Conservation (phyloP, 2,113 vertebrate species). For the Psittacula cyanocephala region DNA sequence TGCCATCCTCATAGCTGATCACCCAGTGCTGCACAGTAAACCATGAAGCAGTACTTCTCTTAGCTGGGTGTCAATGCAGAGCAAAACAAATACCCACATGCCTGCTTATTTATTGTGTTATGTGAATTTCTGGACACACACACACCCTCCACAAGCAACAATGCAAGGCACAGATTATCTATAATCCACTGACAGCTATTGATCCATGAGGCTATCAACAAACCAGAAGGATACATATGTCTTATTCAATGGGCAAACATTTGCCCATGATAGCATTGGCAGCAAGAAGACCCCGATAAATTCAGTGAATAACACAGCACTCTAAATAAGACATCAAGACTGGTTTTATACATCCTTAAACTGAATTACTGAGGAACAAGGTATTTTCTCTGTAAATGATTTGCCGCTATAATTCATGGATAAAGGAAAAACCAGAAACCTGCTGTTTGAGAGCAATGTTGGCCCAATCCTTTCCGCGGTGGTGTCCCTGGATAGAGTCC, state of each 20-base stretch:
- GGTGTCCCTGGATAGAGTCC: not conserved
- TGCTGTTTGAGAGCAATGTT: not conserved
- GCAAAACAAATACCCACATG: not conserved
- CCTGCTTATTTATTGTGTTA: not conserved
- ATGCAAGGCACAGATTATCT: not conserved
- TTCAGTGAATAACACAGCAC: not conserved
- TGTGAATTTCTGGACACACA: not conserved
- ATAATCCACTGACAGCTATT: conserved; percentile 14
- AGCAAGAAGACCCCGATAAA: conserved; percentile 12
- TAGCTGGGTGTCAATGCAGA: not conserved
- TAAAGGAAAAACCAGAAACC: not conserved
- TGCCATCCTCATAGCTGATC: not conserved
- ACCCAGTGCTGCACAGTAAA: not conserved
- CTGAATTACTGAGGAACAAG: conserved; percentile 6
- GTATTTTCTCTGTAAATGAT: conserved; percentile 1
- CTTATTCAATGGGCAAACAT: not conserved
- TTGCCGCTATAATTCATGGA: not conserved
- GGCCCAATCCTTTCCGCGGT: not conserved
- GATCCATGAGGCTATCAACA: conserved; percentile 27
- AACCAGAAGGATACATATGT: not conserved
- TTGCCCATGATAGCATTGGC: not conserved
- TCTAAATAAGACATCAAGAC: not conserved
- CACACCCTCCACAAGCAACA: not conserved
- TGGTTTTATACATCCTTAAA: not conserved
- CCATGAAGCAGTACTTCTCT: not conserved